Conservation (phyloP, 2,888 invertebrate genomes). For the Xylophagus ater region DNA sequence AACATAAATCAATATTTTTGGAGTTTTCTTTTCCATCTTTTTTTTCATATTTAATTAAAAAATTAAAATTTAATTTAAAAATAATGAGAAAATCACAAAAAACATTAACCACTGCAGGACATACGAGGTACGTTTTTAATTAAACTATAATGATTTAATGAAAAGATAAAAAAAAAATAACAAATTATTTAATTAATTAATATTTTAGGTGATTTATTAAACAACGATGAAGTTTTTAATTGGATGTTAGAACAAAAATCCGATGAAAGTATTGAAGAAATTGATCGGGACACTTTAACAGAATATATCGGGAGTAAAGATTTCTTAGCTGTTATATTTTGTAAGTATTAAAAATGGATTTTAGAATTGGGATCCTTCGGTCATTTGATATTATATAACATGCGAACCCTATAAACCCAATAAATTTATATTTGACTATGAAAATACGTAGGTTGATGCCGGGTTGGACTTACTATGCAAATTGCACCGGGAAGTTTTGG, state of each 20-base stretch:
- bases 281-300: constrained; percentile 68
- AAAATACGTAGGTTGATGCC: too few relatives aligned
- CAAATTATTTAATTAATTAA: too few relatives aligned
- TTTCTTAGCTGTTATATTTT: constrained; percentile 83
- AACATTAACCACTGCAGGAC: constrained; percentile 27
- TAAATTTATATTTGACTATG: too few relatives aligned
- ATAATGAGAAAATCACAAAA: constrained; percentile 4
- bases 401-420: too few relatives aligned
- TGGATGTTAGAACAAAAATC: constrained; percentile 89
- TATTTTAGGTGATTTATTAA: constrained; percentile 52
- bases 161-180: too few relatives aligned
- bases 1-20: background rate
- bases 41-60: too few relatives aligned
- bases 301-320: constrained; percentile 82
- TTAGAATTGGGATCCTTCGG: too few relatives aligned
- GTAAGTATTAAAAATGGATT: constrained; percentile 50
- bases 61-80: constrained; percentile 3
- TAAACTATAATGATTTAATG: background rate
- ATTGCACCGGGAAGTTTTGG: too few relatives aligned
- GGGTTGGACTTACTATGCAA: too few relatives aligned
- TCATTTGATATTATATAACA: too few relatives aligned
- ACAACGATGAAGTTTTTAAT: constrained; percentile 72
- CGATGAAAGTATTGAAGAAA: constrained; percentile 84
- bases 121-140: constrained; percentile 29
- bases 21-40: background rate